Conservation (phyloP, 2,113 vertebrate species). For the Gallinago media region DNA sequence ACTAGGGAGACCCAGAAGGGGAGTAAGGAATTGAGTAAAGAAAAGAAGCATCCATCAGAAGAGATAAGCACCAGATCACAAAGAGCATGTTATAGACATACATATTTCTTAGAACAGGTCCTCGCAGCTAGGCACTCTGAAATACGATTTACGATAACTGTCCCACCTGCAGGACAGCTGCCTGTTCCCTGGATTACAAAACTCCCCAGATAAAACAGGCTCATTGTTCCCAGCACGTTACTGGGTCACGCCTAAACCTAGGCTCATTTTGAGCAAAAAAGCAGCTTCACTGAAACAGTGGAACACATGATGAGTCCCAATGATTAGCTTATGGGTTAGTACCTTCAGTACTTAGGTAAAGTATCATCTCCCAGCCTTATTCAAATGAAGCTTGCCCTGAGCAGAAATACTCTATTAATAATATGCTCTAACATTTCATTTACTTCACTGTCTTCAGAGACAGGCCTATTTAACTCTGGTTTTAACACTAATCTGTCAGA, state of each 20-base stretch:
- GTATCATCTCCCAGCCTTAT: neutral
- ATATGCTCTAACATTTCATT: neutral
- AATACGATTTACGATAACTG: neutral
- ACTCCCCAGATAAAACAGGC: neutral
- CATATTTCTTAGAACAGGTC: neutral
- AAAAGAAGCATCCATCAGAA: neutral
- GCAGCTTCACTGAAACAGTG: neutral
- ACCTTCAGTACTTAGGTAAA: neutral
- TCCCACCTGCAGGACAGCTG: neutral
- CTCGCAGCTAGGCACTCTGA: neutral
- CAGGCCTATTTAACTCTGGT: no score
- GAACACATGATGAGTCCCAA: rapidly evolving
- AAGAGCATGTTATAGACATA: neutral
- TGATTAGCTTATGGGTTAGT: neutral
- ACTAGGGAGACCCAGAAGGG: neutral
- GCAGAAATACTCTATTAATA: neutral
- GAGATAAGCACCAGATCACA: neutral
- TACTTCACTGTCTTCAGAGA: no score
- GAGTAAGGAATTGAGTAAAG: neutral
- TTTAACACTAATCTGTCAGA: no score
- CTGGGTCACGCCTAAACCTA: neutral
- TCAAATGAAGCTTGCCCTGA: neutral
- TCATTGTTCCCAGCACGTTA: neutral
- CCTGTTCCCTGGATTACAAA: neutral
- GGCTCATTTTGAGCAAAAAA: neutral